Percentiles rank a stretch among this genome's conserved stretches.
These are phyloP conservation scores for Actenoides hombroni DNA, from an alignment of 2,113 vertebrate genomes.

Conservation along the genomic window DNA sequence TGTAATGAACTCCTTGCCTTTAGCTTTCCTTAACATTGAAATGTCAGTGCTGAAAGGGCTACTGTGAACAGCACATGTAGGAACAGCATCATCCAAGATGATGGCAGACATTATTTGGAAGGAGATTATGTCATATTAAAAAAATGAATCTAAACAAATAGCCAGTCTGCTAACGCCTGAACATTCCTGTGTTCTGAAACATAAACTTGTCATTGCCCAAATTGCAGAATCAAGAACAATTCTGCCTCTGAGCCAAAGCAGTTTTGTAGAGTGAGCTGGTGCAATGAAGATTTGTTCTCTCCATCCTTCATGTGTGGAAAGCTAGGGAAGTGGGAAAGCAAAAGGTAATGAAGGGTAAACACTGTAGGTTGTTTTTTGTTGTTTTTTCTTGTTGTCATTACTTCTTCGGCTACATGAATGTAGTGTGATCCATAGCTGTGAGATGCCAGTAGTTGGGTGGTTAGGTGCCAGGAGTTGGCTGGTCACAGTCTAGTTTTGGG, in stretches of 20 bases:
- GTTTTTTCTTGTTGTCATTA: neutral
- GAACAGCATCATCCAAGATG: neutral
- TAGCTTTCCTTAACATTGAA: neutral
- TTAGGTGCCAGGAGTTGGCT: neutral
- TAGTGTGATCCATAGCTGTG: neutral
- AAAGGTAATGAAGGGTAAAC: neutral
- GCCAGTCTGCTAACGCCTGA: neutral
- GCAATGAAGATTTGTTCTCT: neutral
- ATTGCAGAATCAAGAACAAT: neutral
- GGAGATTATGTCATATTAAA: neutral
- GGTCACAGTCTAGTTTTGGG: neutral
- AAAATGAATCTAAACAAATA: slow-evolving; percentile 1
- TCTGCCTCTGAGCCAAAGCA: neutral
- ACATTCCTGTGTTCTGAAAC: neutral
- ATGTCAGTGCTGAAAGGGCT: neutral
- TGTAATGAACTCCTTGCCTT: neutral
- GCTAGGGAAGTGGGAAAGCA: neutral
- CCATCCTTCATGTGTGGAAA: neutral
- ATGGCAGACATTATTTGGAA: neutral
- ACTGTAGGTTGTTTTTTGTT: neutral
- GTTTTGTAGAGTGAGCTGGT: neutral
- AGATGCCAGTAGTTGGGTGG: neutral
- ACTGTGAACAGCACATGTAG: neutral
- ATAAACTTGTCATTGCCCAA: neutral
- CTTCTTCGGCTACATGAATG: neutral